These are phyloP conservation scores for Tenthredo livida DNA, from an alignment of 2,888 invertebrate species.

Conservation along the genomic window DNA sequence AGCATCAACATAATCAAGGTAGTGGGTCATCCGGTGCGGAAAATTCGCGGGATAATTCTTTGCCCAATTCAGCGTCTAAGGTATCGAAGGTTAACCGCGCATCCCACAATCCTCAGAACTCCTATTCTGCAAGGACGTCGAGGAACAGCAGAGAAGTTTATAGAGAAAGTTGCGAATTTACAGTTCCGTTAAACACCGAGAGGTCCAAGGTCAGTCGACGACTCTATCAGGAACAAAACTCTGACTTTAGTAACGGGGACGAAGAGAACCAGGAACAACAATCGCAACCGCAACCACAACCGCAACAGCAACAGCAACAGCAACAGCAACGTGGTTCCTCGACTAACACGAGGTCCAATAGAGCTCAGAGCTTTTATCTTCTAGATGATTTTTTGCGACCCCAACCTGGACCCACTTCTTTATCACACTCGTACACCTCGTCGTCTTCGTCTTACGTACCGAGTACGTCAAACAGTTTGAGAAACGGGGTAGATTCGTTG, in stretches of 20 bases:
- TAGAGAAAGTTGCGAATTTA: slow-evolving; percentile 69
- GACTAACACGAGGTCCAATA: slow-evolving; percentile 70
- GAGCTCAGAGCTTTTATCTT: slow-evolving; percentile 79
- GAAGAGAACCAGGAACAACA: slow-evolving; percentile 55
- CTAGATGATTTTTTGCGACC: slow-evolving; percentile 79
- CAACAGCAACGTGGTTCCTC: slow-evolving; percentile 57
- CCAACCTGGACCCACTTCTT: slow-evolving; percentile 65
- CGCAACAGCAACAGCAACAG: slow-evolving; percentile 53
- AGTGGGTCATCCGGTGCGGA: not conserved
- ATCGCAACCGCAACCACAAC: slow-evolving; percentile 55
- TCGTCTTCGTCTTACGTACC: slow-evolving; percentile 47
- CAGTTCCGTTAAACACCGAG: slow-evolving; percentile 59
- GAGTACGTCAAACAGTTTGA: slow-evolving; percentile 55
- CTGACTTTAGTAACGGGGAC: slow-evolving; percentile 43
- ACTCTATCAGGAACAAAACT: slow-evolving; percentile 69
- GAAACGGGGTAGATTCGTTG: slow-evolving; percentile 15
- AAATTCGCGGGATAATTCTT: slow-evolving; percentile 18
- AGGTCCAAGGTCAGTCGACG: slow-evolving; percentile 70
- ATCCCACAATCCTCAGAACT: slow-evolving; percentile 65
- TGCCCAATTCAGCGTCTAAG: slow-evolving; percentile 56
- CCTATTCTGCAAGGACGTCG: slow-evolving; percentile 69
- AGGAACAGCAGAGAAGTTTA: slow-evolving; percentile 64
- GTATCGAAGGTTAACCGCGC: slow-evolving; percentile 55
- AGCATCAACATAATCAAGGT: not conserved
- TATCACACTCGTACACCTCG: slow-evolving; percentile 52